A percentile compares a stretch with the other conserved stretches of the same genome.
phyloP scores from a whole-genome alignment of 2,113 vertebrate species.

The Cygnus buccinator region DNA sequence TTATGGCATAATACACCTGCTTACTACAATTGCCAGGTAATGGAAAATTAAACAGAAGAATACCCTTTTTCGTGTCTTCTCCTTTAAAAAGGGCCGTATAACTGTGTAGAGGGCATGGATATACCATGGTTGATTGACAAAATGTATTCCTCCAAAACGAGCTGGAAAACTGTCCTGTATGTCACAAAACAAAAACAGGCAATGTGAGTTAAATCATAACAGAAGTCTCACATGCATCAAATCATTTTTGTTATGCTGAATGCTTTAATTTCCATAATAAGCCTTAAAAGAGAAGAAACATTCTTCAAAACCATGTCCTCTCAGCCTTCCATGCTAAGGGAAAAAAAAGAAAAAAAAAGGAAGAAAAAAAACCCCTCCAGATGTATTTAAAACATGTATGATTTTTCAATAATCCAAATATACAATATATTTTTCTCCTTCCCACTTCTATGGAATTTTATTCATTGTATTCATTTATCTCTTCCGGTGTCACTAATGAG shows the following conservation, averaged over 20 bases:
- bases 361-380: neutral
- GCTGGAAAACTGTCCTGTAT: slow-evolving; percentile 97
- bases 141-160: slow-evolving; percentile 97
- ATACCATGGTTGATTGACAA: slow-evolving; percentile 99
- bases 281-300: neutral
- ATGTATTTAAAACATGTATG: neutral
- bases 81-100: slow-evolving; percentile 96
- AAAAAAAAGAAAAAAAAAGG: neutral
- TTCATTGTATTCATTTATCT: neutral
- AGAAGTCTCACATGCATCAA: neutral
- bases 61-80: slow-evolving; percentile 99
- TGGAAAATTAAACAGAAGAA: slow-evolving; percentile 30
- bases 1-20: neutral
- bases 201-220: neutral
- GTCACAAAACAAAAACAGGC: slow-evolving; percentile 22
- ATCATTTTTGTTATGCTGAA: neutral
- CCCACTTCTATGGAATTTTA: neutral
- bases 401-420: neutral
- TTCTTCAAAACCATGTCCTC: neutral
- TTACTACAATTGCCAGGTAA: neutral
- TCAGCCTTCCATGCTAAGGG: neutral
- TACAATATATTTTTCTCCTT: neutral
- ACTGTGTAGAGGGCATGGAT: slow-evolving; percentile 98
- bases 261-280: neutral
- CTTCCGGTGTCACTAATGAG: neutral